Evolutionary conservation across 2,113 vertebrate genomes (phyloP).

Genomic region (Stigmatopora nigra): DNA sequence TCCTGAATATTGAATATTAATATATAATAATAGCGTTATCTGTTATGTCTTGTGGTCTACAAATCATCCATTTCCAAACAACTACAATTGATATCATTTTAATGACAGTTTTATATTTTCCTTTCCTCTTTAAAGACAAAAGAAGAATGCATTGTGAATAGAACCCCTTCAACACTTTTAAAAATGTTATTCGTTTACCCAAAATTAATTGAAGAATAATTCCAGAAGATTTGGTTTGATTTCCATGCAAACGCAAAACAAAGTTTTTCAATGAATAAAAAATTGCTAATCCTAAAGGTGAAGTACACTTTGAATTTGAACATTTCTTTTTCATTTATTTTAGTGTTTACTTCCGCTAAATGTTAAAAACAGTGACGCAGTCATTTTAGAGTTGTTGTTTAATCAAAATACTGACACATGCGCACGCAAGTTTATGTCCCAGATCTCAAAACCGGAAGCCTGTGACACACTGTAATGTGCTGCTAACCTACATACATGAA

Average conservation of each 20-base stretch:
- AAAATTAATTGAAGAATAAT: not conserved
- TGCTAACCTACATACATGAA: not conserved
- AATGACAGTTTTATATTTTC: too few species aligned
- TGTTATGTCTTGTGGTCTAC: too few species aligned
- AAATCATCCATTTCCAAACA: too few species aligned
- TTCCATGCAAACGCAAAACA: not conserved
- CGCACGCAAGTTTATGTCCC: not conserved
- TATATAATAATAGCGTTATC: too few species aligned
- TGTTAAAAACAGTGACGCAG: not conserved
- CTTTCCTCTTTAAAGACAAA: not conserved
- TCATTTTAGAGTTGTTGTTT: not conserved
- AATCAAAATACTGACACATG: not conserved
- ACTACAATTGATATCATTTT: too few species aligned
- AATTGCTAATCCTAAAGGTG: not conserved
- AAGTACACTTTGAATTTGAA: not conserved
- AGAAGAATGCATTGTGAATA: not conserved
- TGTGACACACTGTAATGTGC: not conserved
- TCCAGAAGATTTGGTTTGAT: not conserved
- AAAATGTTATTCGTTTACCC: too few species aligned
- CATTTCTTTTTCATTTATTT: not conserved
- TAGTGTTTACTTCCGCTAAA: not conserved
- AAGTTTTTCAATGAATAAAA: not conserved
- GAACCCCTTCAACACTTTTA: not conserved
- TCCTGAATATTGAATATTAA: too few species aligned
- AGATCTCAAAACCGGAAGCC: conserved; percentile 1